Base-by-base conservation (phyloP, 1,140 invertebrate species). In the Drosophila neocordata region DNA sequence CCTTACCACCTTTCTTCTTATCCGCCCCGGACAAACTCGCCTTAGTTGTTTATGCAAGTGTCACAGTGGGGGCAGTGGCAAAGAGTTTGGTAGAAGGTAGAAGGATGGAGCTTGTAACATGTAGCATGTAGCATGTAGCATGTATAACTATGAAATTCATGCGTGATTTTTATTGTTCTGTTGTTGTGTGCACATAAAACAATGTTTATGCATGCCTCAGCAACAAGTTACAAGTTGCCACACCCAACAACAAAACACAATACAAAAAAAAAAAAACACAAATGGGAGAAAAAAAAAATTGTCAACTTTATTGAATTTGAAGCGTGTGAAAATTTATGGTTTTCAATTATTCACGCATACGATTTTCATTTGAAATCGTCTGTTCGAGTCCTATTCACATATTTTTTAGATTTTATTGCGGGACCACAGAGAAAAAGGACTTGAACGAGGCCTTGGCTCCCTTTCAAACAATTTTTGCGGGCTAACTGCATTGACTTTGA, bases 131-230 rank as follows among this genome's bases (percentile, higher is more conserved):
- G 34, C 52, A 64, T 68, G 44, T 73, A 65, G 70, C 65, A 79
- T 79, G 76, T 78, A 69, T 75, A 73, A 64, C 77, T 68, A 82
- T 87, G 79, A 88, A 87, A 88, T 70, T 82, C 82, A 87, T 87
- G 82, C 82, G 82, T 87, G 83, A 87, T 87, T 87, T 87, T 87
- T 87, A 87, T 83, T 87, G 83, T 87, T 69, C 72, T 77, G 79
- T 83, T 88, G 78, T 44, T 44, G 15, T 82, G 83, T 88, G 76
- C 72, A 74, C 78, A 88, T 83, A 79, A 88, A 88, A 88, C 83
- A 87, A 83, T 87, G 79, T 77, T 79, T 79, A 79, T 88, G 83
- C 68, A 79, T 79, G 74, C 69, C 41, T 62, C 53, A 77, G 83
- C 83, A 87, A 87, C 82, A 87, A 87, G 82, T 85, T 79, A 88